A percentile compares a stretch with the other conserved stretches of the same genome.
phyloP scores from a whole-genome alignment of 2,888 invertebrate species.

The Antheraea yamamai region DNA sequence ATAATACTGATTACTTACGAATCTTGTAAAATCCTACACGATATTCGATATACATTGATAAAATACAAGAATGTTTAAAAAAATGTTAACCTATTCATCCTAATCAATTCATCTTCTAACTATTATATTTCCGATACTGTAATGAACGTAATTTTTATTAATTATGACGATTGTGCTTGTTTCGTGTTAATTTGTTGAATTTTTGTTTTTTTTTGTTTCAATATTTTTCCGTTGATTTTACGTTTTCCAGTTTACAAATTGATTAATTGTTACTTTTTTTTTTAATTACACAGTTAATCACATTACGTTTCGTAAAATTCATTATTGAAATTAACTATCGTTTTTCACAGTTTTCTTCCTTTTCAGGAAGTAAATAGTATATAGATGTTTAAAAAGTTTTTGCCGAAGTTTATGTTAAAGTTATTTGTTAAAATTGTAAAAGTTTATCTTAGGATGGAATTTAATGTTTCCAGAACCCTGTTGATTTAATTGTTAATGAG shows the following conservation, averaged over 20 bases:
- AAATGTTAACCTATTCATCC: background rate
- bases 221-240: constrained; percentile 27
- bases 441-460: constrained; percentile 24
- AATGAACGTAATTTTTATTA: background rate
- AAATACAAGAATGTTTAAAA: background rate
- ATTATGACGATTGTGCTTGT: background rate
- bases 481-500: constrained; percentile 31
- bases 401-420: constrained; percentile 24
- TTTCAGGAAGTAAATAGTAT: background rate
- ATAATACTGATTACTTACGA: no score
- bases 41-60: background rate
- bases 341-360: background rate
- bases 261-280: background rate
- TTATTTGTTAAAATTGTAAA: constrained; percentile 26
- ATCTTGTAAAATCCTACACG: background rate
- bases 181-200: constrained; percentile 31
- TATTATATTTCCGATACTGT: background rate
- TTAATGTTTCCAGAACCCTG: constrained; percentile 18
- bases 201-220: constrained; percentile 33
- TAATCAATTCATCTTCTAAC: background rate
- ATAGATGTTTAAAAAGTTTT: background rate
- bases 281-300: constrained; percentile 12
- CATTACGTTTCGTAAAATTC: background rate
- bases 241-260: background rate
- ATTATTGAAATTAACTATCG: background rate